Percentiles rank a stretch among this genome's conserved stretches.
phyloP scores from a whole-genome alignment of 1,140 invertebrate species.

The Maconellicoccus hirsutus region DNA sequence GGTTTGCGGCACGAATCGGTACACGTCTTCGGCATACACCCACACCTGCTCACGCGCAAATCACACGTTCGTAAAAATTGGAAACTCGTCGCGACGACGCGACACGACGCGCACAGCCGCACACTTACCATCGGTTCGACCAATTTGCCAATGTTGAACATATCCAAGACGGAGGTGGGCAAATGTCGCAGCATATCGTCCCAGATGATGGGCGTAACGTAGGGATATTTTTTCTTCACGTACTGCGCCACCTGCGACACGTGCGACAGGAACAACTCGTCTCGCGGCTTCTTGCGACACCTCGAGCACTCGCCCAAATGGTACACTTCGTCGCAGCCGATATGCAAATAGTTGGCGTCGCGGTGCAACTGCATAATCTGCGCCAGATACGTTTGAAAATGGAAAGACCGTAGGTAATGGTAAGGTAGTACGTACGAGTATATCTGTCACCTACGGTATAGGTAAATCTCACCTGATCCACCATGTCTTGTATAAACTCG shows the following conservation, averaged over 20 bases:
- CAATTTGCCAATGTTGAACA: constrained; percentile 54
- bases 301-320: constrained; percentile 67
- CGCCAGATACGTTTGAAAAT: neutral
- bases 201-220: constrained; percentile 74
- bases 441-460: too few species aligned
- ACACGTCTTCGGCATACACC: constrained; percentile 46
- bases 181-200: constrained; percentile 85
- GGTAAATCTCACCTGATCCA: constrained; percentile 54
- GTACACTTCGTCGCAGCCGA: constrained; percentile 72
- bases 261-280: constrained; percentile 56
- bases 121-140: constrained; percentile 65
- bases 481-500: constrained; percentile 58
- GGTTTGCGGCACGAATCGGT: constrained; percentile 41
- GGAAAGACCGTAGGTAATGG: neutral
- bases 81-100: neutral
- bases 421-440: too few species aligned
- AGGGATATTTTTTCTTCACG: constrained; percentile 48
- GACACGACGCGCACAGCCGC: neutral
- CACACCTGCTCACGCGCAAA: constrained; percentile 36
- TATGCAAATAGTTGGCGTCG: constrained; percentile 57
- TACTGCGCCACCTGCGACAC: constrained; percentile 49
- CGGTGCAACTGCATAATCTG: constrained; percentile 48
- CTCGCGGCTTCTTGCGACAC: constrained; percentile 44
- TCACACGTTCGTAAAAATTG: too few species aligned
- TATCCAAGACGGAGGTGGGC: constrained; percentile 48